Evolutionary conservation across 2,113 vertebrate species (phyloP).

Genomic region (Dasypus novemcinctus): DNA sequence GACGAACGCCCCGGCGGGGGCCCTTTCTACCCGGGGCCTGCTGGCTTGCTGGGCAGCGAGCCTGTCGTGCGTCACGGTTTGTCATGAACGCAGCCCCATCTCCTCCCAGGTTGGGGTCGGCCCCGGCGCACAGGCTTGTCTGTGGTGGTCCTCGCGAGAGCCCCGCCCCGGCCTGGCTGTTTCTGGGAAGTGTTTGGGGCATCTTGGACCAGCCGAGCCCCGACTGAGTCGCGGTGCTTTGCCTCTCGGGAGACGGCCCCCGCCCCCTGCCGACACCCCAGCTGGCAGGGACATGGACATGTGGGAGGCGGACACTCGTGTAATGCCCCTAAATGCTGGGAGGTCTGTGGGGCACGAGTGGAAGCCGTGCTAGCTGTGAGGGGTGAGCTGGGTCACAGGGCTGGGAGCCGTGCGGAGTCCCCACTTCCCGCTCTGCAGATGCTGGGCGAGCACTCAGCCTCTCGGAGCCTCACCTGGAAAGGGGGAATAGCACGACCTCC

Average conservation of each 20-base stretch:
- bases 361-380: not conserved
- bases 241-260: not conserved
- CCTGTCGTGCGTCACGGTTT: not conserved
- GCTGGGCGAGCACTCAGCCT: not conserved
- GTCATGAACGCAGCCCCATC: not conserved
- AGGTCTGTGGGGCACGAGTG: too few relatives aligned
- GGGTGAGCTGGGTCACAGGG: not conserved
- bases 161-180: not conserved
- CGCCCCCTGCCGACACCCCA: not conserved
- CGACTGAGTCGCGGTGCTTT: not conserved
- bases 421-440: not conserved
- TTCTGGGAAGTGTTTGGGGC: not conserved
- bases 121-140: accelerated
- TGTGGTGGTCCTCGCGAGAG: not conserved
- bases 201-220: not conserved
- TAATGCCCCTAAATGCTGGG: not conserved
- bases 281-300: not conserved
- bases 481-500: not conserved
- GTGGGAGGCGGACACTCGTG: accelerated
- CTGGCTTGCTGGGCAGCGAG: not conserved
- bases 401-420: not conserved
- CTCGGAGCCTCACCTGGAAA: not conserved
- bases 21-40: not conserved
- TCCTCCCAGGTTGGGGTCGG: not conserved
- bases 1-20: accelerated